These are phyloP conservation scores for Heterotis niloticus DNA, from an alignment of 2,113 vertebrate genomes.

Conservation along the genomic window DNA sequence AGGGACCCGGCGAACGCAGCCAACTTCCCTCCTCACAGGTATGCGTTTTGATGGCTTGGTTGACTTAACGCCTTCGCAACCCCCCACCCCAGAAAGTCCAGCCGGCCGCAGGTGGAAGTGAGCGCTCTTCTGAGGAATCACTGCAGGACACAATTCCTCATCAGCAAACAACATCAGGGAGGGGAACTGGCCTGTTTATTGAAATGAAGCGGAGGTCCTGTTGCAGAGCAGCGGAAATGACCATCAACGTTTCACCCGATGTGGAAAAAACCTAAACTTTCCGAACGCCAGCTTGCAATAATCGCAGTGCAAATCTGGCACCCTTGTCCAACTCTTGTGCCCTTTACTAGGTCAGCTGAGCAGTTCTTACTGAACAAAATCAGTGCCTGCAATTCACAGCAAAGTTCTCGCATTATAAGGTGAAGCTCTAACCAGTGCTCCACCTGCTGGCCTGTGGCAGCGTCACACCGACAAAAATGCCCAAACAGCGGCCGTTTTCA, in stretches of 20 bases:
- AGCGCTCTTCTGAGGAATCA: neutral
- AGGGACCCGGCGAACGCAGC: neutral
- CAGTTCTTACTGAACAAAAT: too few relatives aligned
- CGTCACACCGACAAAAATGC: too few relatives aligned
- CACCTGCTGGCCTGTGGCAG: too few relatives aligned
- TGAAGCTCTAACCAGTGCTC: too few relatives aligned
- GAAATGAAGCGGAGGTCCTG: too few relatives aligned
- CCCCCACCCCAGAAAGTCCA: neutral
- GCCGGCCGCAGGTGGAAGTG: neutral
- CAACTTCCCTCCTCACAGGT: slow-evolving; percentile 9
- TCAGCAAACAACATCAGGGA: neutral
- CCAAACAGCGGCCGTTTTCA: too few relatives aligned
- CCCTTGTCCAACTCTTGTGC: too few relatives aligned
- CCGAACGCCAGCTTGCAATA: neutral
- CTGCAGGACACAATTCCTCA: neutral
- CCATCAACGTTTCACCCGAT: neutral
- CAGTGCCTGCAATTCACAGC: too few relatives aligned
- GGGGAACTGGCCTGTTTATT: too few relatives aligned
- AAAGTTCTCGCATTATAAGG: too few relatives aligned
- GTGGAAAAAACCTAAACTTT: neutral
- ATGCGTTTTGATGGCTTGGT: neutral
- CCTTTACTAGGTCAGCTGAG: too few relatives aligned
- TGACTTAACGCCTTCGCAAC: neutral
- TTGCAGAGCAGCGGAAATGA: too few relatives aligned
- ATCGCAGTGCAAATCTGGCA: neutral